Evolutionary conservation across 1,140 invertebrate species (phyloP), one percentile per base, ranked within the genome.

Genomic region (Lysiphlebus fabarum): DNA sequence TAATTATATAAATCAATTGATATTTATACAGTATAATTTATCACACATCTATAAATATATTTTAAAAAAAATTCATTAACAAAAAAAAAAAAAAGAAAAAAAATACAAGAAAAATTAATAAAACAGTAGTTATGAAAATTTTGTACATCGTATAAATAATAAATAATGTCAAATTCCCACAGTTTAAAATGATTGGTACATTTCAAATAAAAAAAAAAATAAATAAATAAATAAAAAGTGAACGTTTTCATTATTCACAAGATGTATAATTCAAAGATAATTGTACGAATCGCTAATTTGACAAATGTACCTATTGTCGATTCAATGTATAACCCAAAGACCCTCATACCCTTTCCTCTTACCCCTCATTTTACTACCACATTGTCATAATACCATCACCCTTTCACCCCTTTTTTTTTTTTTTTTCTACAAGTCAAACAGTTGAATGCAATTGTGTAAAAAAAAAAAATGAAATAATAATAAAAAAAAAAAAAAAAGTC

Each of bases 221-320:
- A 44, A 7, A n/a, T 12, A 12, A 44, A 7, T 14, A 12, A 45
- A 45, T n/a, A 14, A 14, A 17, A 14, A 14, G 1, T 58, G 5
- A 26, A 6, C 17, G 36, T 49, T 10, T 37, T 33, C 6, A 33
- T 58, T 58, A 17, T 41, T 7, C 49, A 6, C 26, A 49, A 14
- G 47, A 50, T 48, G 47, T 58, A 55, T 59, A 56, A 59, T 62
- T 42, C 53, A 49, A 26, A 26, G 33, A 62, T 62, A 62, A 62
- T 62, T 62, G 61, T 44, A 49, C 45, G 56, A 62, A 59, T 62
- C 61, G 53, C 53, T 62, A 62, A 62, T 62, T 62, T 56, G 37
- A 26, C 45, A 62, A 62, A 62, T 62, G 56, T 14, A 49, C 38
- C 11, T 33, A 33, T 10, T 33, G 26, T 11, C 7, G 36, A 41